Evolutionary conservation across 23 tunicate genomes (phyloP).

Genomic region (Diplosoma virens): DNA sequence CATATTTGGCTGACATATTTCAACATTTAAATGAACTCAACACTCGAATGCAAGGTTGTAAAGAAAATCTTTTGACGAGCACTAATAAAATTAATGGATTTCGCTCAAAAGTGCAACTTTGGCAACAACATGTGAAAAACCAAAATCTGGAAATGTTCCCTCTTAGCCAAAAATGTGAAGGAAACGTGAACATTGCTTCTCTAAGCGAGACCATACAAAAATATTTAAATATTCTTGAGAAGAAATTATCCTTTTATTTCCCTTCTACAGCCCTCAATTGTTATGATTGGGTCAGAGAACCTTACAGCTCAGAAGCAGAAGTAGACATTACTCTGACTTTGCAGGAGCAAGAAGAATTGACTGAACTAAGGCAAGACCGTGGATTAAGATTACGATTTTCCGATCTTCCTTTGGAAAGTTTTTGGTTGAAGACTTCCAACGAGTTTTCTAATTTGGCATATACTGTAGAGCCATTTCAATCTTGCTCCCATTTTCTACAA

Average conservation of each 20-base stretch:
- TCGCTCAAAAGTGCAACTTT: too few relatives aligned
- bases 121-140: too few relatives aligned
- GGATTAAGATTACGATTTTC: conserved; percentile 25
- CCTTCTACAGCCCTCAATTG: conserved; percentile 17
- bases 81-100: too few relatives aligned
- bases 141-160: too few relatives aligned
- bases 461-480: conserved; percentile 21
- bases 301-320: conserved; percentile 24
- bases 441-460: conserved; percentile 31
- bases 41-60: background rate
- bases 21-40: conserved; percentile 22
- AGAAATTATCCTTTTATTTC: background rate
- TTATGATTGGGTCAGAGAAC: too few relatives aligned
- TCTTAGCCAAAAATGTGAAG: background rate
- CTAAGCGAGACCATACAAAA: background rate
- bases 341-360: conserved; percentile 35
- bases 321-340: conserved; percentile 4
- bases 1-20: conserved; percentile 38
- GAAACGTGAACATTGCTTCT: conserved; percentile 22
- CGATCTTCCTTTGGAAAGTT: conserved; percentile 33
- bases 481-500: conserved; percentile 35
- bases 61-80: conserved; percentile 12
- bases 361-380: conserved; percentile 18
- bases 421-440: conserved; percentile 20
- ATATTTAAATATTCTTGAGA: background rate